These are phyloP conservation scores for Plutella xylostella DNA, from an alignment of 2,888 invertebrate species.

Conservation along the genomic window DNA sequence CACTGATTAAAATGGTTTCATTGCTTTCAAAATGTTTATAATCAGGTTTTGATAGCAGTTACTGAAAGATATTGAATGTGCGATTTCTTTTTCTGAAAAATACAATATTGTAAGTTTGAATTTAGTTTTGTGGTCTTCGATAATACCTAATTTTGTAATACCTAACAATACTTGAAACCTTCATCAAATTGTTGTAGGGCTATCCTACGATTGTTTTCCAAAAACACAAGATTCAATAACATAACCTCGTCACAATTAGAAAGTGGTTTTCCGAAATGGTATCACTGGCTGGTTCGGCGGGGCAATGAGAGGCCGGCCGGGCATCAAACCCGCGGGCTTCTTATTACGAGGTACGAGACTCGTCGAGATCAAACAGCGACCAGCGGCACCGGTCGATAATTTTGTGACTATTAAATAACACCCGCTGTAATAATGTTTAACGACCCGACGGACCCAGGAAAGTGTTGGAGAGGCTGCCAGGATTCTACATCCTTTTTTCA, in stretches of 20 bases:
- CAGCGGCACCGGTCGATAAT: conserved; percentile 10
- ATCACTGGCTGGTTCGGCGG: conserved; percentile 2
- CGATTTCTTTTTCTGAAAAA: no score
- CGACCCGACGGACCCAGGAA: conserved; percentile 12
- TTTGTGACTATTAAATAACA: conserved; percentile 14
- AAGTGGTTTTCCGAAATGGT: conserved; percentile 2
- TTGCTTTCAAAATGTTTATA: no score
- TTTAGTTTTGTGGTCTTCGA: no score
- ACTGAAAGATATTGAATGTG: no score
- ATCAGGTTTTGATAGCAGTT: no score
- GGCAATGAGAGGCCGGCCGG: conserved; percentile 4
- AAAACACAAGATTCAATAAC: background rate
- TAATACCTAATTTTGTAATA: no score
- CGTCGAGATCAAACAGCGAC: conserved; percentile 11
- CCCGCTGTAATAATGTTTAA: conserved; percentile 13
- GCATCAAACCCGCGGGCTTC: background rate
- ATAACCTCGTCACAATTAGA: background rate
- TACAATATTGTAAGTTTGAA: no score
- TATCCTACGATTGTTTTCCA: background rate
- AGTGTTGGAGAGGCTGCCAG: no score
- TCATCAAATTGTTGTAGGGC: background rate
- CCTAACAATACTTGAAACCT: no score
- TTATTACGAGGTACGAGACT: conserved; percentile 5
- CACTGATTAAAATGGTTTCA: no score
- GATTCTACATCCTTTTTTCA: no score